A percentile compares a stretch with the other conserved stretches of the same genome.
These are phyloP conservation scores for Bergia sp. DNA, from an alignment of 92 coral and sea anemone species.

Conservation along the genomic window DNA sequence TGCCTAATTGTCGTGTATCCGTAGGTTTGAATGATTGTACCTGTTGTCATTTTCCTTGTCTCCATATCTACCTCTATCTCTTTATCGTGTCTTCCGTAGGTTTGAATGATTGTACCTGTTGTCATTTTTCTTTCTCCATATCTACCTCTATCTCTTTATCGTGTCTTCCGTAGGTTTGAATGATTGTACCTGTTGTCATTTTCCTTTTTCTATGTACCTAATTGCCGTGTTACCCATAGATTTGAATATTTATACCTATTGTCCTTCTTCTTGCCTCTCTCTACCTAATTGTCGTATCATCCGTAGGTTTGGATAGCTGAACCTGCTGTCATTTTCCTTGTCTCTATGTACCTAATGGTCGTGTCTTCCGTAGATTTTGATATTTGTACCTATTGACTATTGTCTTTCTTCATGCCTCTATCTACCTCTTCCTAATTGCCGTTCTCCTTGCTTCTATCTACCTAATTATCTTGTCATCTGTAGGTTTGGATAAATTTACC, in stretches of 20 bases:
- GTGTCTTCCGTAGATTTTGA: too few relatives aligned
- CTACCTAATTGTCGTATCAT: constrained; percentile 16
- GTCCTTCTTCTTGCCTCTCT: constrained; percentile 45
- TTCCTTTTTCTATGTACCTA: constrained; percentile 43
- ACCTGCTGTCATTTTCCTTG: constrained; percentile 45
- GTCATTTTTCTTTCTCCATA: constrained; percentile 40
- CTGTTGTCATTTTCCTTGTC: constrained; percentile 35
- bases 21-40: constrained; percentile 39
- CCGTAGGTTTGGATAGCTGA: constrained; percentile 42
- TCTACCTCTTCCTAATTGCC: too few relatives aligned
- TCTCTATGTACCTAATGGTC: constrained; percentile 48
- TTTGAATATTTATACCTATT: constrained; percentile 37
- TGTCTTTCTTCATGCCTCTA: too few relatives aligned
- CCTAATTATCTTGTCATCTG: too few relatives aligned
- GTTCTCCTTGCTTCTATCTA: too few relatives aligned
- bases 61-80: constrained; percentile 28
- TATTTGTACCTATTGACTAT: too few relatives aligned
- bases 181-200: constrained; percentile 44
- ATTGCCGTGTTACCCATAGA: constrained; percentile 25
- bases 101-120: constrained; percentile 40
- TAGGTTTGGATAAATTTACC: constrained; percentile 54
- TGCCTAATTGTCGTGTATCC: background rate
- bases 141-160: constrained; percentile 23
- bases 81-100: constrained; percentile 16
- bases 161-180: constrained; percentile 20